phyloP scores from a whole-genome alignment of 2,888 invertebrate genomes.

The Drosophila cognata region DNA sequence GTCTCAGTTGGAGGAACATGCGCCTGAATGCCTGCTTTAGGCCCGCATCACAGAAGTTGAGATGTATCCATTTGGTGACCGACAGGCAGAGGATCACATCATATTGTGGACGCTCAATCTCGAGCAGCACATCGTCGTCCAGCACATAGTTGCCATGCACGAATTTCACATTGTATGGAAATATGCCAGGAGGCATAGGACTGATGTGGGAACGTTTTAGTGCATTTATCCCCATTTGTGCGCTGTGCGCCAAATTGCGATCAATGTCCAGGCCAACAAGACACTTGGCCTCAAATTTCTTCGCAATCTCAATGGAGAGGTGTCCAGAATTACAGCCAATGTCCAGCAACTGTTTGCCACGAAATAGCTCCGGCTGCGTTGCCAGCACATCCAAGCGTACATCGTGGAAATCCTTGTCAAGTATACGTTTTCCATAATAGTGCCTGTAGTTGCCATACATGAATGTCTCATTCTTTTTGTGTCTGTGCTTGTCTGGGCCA shows the following conservation, averaged over 20 bases:
- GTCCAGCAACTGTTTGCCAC: constrained; percentile 91
- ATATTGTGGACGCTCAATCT: constrained; percentile 90
- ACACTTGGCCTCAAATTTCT: constrained; percentile 88
- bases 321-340: constrained; percentile 96
- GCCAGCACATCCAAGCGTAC: constrained; percentile 89
- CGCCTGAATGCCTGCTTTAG: constrained; percentile 92
- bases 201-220: constrained; percentile 51
- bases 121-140: constrained; percentile 89
- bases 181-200: constrained; percentile 84
- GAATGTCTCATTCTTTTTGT: constrained; percentile 63
- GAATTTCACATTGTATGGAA: constrained; percentile 92
- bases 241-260: constrained; percentile 87
- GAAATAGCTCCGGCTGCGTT: constrained; percentile 88
- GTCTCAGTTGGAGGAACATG: constrained; percentile 90
- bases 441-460: constrained; percentile 85
- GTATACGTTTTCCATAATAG: constrained; percentile 94
- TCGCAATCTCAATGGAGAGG: constrained; percentile 91
- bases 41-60: constrained; percentile 94
- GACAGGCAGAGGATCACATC: constrained; percentile 94
- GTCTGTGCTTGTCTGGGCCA: constrained; percentile 24
- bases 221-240: constrained; percentile 51
- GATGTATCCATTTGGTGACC: constrained; percentile 96
- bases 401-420: constrained; percentile 88
- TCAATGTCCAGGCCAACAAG: constrained; percentile 95
- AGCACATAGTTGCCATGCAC: constrained; percentile 93